These are phyloP conservation scores for Podargus strigoides DNA, from an alignment of 2,797 vertebrate genomes.

Conservation along the genomic window DNA sequence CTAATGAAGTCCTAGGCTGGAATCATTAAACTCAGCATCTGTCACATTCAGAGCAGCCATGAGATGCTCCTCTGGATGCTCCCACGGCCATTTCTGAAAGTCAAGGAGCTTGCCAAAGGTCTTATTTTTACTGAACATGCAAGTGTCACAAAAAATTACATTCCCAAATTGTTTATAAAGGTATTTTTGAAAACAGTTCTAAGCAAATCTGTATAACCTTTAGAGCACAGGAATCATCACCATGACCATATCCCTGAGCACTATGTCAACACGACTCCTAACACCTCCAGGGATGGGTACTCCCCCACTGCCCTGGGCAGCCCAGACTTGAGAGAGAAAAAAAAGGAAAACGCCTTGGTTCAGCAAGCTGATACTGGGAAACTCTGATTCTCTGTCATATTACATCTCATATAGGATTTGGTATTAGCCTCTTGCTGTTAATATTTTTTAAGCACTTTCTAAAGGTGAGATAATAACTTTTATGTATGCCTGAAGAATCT, in stretches of 20 bases:
- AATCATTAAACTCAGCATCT: not conserved
- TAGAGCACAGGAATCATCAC: too few relatives aligned
- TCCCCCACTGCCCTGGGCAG: too few relatives aligned
- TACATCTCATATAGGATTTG: not conserved
- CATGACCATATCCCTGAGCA: too few relatives aligned
- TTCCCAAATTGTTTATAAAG: not conserved
- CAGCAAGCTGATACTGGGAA: not conserved
- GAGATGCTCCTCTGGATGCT: not conserved
- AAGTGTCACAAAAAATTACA: too few relatives aligned
- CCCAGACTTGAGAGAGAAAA: too few relatives aligned
- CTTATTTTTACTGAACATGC: not conserved
- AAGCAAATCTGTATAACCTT: too few relatives aligned
- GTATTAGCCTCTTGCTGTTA: not conserved
- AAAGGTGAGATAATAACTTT: constrained; percentile 48
- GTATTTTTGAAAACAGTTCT: not conserved
- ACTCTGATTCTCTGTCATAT: not conserved
- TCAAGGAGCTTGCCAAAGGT: not conserved
- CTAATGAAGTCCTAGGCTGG: not conserved
- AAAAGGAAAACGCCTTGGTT: too few relatives aligned
- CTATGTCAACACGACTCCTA: too few relatives aligned
- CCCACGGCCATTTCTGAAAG: not conserved
- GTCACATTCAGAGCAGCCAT: not conserved
- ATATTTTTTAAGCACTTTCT: constrained; percentile 45
- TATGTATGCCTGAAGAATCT: constrained; percentile 30
- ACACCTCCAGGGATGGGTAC: too few relatives aligned